Conservation (phyloP, 2,797 vertebrate genomes). For the Dermochelys coriacea region DNA sequence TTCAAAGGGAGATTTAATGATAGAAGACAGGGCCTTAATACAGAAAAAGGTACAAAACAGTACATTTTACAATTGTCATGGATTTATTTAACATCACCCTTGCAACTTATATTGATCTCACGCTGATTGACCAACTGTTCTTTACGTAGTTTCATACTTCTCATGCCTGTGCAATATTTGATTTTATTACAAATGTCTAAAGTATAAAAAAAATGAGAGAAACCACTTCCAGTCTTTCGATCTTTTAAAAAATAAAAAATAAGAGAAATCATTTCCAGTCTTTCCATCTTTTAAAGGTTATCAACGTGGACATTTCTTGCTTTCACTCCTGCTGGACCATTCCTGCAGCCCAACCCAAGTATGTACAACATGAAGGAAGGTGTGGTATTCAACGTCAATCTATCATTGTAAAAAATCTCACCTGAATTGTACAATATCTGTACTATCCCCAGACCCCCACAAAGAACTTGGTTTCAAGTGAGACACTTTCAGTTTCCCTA, state of each 20-base stretch:
- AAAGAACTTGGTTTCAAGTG: background rate
- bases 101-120: background rate
- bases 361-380: background rate
- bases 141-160: background rate
- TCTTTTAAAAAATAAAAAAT: background rate
- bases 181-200: background rate
- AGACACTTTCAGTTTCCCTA: conserved; percentile 35
- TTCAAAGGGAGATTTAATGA: background rate
- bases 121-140: background rate
- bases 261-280: background rate
- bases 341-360: background rate
- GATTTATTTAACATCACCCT: background rate
- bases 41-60: background rate
- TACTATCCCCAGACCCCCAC: conserved; percentile 9
- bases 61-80: accelerated
- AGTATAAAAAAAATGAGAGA: background rate
- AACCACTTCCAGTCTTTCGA: background rate
- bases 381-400: conserved; percentile 35
- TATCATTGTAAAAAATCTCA: background rate
- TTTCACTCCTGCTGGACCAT: conserved; percentile 26
- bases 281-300: background rate
- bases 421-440: conserved; percentile 50
- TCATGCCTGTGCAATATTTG: accelerated
- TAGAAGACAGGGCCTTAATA: background rate
- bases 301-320: background rate